Conservation (phyloP, 2,888 invertebrate genomes). For the Conomelus anceps region DNA sequence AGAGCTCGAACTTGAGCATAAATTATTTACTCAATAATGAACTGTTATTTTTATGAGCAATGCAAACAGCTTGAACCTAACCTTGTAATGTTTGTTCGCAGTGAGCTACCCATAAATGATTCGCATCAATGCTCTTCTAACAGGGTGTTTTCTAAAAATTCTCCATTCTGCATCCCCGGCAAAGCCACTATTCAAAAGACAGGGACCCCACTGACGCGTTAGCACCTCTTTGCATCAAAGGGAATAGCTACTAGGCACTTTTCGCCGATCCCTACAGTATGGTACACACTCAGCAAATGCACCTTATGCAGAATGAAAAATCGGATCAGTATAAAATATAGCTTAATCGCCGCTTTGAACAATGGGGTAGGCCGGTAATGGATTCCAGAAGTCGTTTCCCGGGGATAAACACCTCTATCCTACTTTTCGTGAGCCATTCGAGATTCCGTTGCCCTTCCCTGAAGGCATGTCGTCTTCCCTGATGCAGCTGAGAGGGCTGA, state of each 20-base stretch:
- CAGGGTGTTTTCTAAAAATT: neutral
- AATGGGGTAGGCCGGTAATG: constrained; percentile 9
- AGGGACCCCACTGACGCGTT: neutral
- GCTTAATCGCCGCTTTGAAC: constrained; percentile 12
- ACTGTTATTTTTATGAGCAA: no score
- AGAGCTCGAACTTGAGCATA: no score
- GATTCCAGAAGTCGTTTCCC: neutral
- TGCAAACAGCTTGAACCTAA: no score
- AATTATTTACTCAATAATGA: no score
- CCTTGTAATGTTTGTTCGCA: neutral
- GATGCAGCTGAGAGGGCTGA: neutral
- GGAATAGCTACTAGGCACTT: neutral
- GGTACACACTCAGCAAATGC: neutral
- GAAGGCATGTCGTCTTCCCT: neutral
- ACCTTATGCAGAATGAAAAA: constrained; percentile 8
- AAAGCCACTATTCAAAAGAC: neutral
- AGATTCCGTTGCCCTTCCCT: neutral
- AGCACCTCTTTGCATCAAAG: neutral
- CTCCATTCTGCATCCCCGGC: neutral
- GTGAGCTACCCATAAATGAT: no score
- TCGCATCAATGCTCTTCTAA: neutral
- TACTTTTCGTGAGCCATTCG: neutral
- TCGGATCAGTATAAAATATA: constrained; percentile 9
- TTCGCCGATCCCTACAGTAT: neutral
- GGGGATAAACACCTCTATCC: constrained; percentile 4